phyloP scores from a whole-genome alignment of 2,888 invertebrate species.

The Ochropleura leucogaster region DNA sequence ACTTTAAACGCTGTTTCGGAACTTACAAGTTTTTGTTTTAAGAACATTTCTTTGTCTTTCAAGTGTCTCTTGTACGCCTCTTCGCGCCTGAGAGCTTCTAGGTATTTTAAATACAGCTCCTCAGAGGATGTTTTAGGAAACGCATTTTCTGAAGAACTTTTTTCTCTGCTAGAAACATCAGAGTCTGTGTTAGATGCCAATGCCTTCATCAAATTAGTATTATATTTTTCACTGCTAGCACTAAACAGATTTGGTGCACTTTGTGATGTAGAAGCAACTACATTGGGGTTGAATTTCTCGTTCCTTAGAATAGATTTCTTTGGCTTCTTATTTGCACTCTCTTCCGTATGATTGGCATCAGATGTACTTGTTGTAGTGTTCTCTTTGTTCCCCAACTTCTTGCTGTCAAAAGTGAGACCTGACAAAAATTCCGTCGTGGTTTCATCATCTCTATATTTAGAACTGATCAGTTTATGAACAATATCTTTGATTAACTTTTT shows the following conservation, averaged over 20 bases:
- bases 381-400: slow-evolving; percentile 72
- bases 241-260: slow-evolving; percentile 84
- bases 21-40: slow-evolving; percentile 83
- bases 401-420: slow-evolving; percentile 81
- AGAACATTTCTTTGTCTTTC: slow-evolving; percentile 83
- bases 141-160: slow-evolving; percentile 77
- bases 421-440: slow-evolving; percentile 87
- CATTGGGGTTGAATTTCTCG: slow-evolving; percentile 82
- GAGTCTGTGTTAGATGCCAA: slow-evolving; percentile 80
- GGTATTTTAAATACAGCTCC: slow-evolving; percentile 83
- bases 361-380: slow-evolving; percentile 84
- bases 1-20: slow-evolving; percentile 78
- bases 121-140: slow-evolving; percentile 83
- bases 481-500: slow-evolving; percentile 92
- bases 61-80: slow-evolving; percentile 83
- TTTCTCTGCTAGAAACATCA: slow-evolving; percentile 80
- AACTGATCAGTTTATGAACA: slow-evolving; percentile 91
- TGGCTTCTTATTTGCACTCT: slow-evolving; percentile 74
- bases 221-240: slow-evolving; percentile 66
- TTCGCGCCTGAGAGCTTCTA: slow-evolving; percentile 83
- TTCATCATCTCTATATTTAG: slow-evolving; percentile 91
- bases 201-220: slow-evolving; percentile 70
- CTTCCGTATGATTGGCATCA: slow-evolving; percentile 78
- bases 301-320: slow-evolving; percentile 85
- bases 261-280: slow-evolving; percentile 84